phyloP scores from a whole-genome alignment of 2,797 vertebrate genomes.

The Coendou prehensilis region DNA sequence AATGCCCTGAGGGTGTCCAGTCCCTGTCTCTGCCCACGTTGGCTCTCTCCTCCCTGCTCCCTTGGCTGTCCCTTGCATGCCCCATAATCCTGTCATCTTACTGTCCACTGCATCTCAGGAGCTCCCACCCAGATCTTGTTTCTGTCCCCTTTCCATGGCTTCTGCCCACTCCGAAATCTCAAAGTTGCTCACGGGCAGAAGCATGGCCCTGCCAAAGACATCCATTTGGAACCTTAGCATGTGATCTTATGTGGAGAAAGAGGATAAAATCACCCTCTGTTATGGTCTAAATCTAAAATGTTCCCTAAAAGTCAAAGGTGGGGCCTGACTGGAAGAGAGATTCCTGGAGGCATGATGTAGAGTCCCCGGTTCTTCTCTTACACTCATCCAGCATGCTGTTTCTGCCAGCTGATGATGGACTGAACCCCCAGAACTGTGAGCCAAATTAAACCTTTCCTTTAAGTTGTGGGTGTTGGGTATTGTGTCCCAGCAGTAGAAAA shows the following conservation, averaged over 20 bases:
- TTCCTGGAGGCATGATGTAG: not conserved
- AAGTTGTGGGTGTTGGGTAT: not conserved
- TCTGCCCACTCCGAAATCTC: not conserved
- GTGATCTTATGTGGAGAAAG: not conserved
- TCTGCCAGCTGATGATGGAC: not conserved
- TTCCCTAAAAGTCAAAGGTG: not conserved
- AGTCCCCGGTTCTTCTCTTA: not conserved
- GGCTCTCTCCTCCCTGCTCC: not conserved
- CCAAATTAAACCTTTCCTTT: not conserved
- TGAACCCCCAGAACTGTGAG: not conserved
- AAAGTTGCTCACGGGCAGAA: rapidly evolving
- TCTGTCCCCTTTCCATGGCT: not conserved
- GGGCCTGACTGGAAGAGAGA: not conserved
- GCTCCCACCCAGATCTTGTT: rapidly evolving
- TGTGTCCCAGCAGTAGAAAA: not conserved
- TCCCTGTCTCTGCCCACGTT: not conserved
- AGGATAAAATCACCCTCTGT: not conserved
- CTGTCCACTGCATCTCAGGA: not conserved
- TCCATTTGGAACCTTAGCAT: rapidly evolving
- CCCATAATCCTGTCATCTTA: not conserved
- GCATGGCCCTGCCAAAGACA: rapidly evolving
- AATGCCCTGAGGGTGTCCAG: not conserved
- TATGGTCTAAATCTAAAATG: not conserved
- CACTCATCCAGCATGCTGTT: not conserved
- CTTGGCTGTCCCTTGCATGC: rapidly evolving